These are phyloP conservation scores for Eristalis arbustorum DNA, from an alignment of 2,888 invertebrate species.

Conservation along the genomic window DNA sequence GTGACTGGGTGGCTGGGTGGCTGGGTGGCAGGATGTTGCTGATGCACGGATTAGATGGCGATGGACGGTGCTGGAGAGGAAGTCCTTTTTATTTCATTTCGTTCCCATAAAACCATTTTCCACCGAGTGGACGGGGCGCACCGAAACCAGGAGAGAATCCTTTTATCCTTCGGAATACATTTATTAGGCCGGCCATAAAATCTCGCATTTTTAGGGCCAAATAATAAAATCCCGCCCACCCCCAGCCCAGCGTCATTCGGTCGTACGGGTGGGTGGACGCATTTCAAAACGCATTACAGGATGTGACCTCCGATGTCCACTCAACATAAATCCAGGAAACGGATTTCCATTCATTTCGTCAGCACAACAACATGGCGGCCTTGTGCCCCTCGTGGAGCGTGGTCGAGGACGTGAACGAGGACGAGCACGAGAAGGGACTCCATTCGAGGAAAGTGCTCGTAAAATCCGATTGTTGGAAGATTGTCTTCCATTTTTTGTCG, in stretches of 20 bases:
- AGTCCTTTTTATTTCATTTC: conserved; percentile 49
- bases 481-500: conserved; percentile 42
- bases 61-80: not conserved
- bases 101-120: conserved; percentile 38
- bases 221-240: conserved; percentile 47
- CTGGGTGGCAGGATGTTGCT: not conserved
- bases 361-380: conserved; percentile 61
- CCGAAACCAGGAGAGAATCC: conserved; percentile 25
- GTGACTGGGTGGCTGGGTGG: not conserved
- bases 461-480: conserved; percentile 62
- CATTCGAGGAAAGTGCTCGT: conserved; percentile 59
- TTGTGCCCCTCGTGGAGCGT: not conserved
- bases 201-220: conserved; percentile 52
- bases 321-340: conserved; percentile 68
- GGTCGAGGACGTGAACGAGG: not conserved
- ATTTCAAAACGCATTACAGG: conserved; percentile 66
- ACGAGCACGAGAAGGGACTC: not conserved
- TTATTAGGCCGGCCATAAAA: conserved; percentile 59
- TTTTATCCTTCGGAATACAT: conserved; percentile 56
- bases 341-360: conserved; percentile 69
- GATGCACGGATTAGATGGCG: conserved; percentile 24
- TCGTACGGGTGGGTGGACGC: conserved; percentile 48
- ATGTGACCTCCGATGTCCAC: conserved; percentile 70
- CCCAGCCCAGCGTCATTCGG: not conserved
- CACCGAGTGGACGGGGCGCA: not conserved